phyloP scores from a whole-genome alignment of 2,888 invertebrate genomes.

The Nephrocerus scutellatus region DNA sequence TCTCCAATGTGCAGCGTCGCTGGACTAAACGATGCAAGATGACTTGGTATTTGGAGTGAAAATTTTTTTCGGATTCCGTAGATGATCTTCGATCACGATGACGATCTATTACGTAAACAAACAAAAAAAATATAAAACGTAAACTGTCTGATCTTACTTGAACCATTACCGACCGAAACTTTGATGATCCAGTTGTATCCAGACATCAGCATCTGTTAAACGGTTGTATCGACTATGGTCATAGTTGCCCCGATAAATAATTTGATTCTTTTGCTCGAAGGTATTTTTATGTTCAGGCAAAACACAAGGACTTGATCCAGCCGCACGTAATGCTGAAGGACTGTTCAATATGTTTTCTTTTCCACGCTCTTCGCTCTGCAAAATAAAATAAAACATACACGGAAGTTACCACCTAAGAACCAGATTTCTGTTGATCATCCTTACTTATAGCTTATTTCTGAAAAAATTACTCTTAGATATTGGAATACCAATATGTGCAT shows the following conservation, averaged over 20 bases:
- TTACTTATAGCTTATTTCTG: no score
- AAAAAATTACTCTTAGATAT: no score
- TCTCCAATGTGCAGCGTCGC: conserved; percentile 80
- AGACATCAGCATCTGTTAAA: conserved; percentile 65
- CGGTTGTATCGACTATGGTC: conserved; percentile 67
- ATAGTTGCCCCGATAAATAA: conserved; percentile 70
- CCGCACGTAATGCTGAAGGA: conserved; percentile 61
- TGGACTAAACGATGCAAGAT: conserved; percentile 85
- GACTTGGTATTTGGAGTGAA: conserved; percentile 77
- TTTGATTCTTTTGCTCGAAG: conserved; percentile 47
- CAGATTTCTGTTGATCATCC: neutral
- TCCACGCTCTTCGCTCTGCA: conserved; percentile 62
- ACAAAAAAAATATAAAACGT: conserved; percentile 1
- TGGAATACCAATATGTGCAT: no score
- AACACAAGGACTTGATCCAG: conserved; percentile 62
- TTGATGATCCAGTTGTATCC: conserved; percentile 53
- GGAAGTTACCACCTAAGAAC: neutral
- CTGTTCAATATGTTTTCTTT: conserved; percentile 65
- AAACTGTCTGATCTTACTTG: neutral
- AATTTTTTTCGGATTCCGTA: conserved; percentile 80
- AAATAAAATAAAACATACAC: conserved; percentile 4
- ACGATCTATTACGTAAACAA: conserved; percentile 41
- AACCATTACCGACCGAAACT: conserved; percentile 35
- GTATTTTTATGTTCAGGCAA: conserved; percentile 47
- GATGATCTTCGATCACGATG: conserved; percentile 51